A percentile compares a stretch with the other conserved stretches of the same genome.
These are phyloP conservation scores for Sitophilus oryzae DNA, from an alignment of 1,140 invertebrate genomes.

Conservation along the genomic window DNA sequence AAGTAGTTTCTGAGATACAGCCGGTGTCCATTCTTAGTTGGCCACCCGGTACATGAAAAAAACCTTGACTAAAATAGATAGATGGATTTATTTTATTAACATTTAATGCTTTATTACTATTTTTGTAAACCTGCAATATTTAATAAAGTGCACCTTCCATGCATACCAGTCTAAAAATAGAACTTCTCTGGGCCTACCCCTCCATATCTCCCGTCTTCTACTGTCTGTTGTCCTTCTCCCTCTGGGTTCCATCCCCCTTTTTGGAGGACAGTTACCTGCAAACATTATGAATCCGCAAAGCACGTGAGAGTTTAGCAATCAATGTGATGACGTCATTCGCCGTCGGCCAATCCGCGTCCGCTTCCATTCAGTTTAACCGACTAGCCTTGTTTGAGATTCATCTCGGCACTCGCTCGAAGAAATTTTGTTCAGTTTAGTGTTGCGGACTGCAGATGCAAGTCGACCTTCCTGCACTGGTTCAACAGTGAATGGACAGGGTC, in stretches of 20 bases:
- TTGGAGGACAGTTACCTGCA: slow-evolving; percentile 28
- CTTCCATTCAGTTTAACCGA: slow-evolving; percentile 43
- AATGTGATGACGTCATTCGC: slow-evolving; percentile 46
- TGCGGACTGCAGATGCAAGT: slow-evolving; percentile 11
- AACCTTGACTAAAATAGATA: too few relatives aligned
- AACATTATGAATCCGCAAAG: slow-evolving; percentile 32
- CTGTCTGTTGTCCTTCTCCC: too few relatives aligned
- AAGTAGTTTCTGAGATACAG: too few relatives aligned
- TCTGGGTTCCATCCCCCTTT: slow-evolving; percentile 8
- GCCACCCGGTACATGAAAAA: too few relatives aligned
- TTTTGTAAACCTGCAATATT: neutral
- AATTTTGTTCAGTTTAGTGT: slow-evolving; percentile 23
- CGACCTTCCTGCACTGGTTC: slow-evolving; percentile 1
- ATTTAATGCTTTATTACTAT: neutral
- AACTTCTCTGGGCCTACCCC: neutral
- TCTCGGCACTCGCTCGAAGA: slow-evolving; percentile 30
- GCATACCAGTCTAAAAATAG: neutral
- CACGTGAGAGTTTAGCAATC: slow-evolving; percentile 45
- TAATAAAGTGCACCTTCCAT: neutral
- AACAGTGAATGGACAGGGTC: slow-evolving; percentile 12
- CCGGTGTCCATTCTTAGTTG: too few relatives aligned
- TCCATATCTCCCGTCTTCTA: neutral
- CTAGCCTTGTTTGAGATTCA: slow-evolving; percentile 42
- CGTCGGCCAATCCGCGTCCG: slow-evolving; percentile 39
- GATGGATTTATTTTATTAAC: too few relatives aligned